These are phyloP conservation scores for Pammene aurita DNA, from an alignment of 2,888 invertebrate species.

Conservation along the genomic window DNA sequence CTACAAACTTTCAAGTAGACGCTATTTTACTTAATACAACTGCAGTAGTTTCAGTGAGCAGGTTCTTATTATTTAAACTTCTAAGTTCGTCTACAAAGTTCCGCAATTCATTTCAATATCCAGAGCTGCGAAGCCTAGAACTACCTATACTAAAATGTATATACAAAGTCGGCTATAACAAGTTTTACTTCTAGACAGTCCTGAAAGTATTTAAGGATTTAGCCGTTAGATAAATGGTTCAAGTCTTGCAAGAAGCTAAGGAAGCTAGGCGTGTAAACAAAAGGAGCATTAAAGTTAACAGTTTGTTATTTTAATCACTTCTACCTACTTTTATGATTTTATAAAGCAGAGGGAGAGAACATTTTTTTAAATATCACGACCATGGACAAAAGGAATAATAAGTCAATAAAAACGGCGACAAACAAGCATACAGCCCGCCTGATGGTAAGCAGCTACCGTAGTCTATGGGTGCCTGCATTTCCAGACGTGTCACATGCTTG, in stretches of 20 bases:
- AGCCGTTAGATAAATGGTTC: conserved; percentile 39
- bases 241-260: conserved; percentile 26
- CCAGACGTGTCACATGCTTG: no score
- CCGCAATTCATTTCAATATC: conserved; percentile 73
- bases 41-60: conserved; percentile 59
- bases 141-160: conserved; percentile 47
- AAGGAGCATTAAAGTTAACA: conserved; percentile 27
- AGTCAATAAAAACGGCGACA: no score
- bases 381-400: no score
- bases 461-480: no score
- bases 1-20: conserved; percentile 52
- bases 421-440: no score
- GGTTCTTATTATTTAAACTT: conserved; percentile 70
- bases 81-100: conserved; percentile 67
- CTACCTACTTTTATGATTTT: conserved; percentile 16
- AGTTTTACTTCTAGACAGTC: conserved; percentile 52
- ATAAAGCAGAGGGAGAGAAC: neutral
- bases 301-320: conserved; percentile 31
- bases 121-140: conserved; percentile 59
- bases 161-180: conserved; percentile 57
- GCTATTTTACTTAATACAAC: conserved; percentile 66
- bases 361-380: no score
- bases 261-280: conserved; percentile 29
- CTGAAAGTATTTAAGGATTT: conserved; percentile 49
- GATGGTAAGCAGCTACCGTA: no score